Evolutionary conservation across 2,888 invertebrate genomes (phyloP), one percentile per base, ranked within the genome.

Genomic region (Sericinus montela): DNA sequence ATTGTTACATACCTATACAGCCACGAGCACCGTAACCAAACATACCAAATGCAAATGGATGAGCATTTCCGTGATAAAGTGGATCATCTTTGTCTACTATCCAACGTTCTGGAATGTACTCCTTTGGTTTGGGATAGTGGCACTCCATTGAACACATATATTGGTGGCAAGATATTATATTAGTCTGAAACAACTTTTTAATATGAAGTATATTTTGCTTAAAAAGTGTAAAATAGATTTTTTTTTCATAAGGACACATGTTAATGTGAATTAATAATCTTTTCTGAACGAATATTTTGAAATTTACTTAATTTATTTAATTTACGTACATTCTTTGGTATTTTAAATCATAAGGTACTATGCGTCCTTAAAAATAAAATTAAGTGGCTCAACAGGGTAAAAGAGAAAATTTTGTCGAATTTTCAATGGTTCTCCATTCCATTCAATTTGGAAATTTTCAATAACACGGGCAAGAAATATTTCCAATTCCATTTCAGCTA

Each of bases 51-150:
- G 91, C 90, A 60, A 92, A 93, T 0, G 91, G 91, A 66, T 93
- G 92, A 0, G 84, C 75, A 35, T 83, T 76, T 37, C 84, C 84
- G 36, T 89, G 78, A 52, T 77, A 68, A 10, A 87, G 52, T 5
- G 77, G 74, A 45, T 83, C 77, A 5, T 61, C 58, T 51, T 82
- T 80, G 0, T 72, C 66, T 1, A 55, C 58, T 6, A 90, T 58
- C 96, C 96, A 97, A 42, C 96, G 82, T 68, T 96, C 95, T 0
- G 96, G 96, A 32, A 92, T 69, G 65, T 91, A 96, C 45, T 92
- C 86, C 0, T 80, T 63, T 4, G 93, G 86, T 13, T 88, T 80
- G 0, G 91, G 85, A 62, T 92, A 95, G 58, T 94, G 91, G 46
- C 91, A 78, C 8, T 93, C 93, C 64, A 90, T 89, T 60, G 90